These are phyloP conservation scores for Heliocidaris erythrogramma DNA, from an alignment of 35 echinoderm and acorn worm genomes.

Conservation along the genomic window DNA sequence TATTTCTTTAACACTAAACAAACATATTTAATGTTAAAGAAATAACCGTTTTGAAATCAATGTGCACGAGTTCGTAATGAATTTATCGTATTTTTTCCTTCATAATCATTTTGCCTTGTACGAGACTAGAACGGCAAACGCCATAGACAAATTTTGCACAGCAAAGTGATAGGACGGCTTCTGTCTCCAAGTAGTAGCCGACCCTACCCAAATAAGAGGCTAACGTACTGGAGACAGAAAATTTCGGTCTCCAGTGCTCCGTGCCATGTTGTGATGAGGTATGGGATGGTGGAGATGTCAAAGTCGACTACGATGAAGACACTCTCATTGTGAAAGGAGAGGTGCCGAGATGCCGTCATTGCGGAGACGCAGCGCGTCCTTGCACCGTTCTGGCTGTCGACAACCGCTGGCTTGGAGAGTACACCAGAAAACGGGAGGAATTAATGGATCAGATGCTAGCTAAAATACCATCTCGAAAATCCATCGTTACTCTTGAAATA, in stretches of 20 bases:
- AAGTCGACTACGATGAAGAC: constrained; percentile 13
- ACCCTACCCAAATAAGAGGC: no score
- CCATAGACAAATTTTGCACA: no score
- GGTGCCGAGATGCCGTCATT: not conserved
- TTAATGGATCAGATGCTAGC: not conserved
- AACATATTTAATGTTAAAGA: no score
- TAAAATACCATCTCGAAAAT: not conserved
- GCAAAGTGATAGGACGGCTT: no score
- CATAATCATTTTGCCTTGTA: no score
- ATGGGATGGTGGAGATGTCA: constrained; percentile 28
- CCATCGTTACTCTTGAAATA: not conserved
- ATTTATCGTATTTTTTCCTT: no score
- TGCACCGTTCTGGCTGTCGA: constrained; percentile 20
- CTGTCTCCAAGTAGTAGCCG: no score
- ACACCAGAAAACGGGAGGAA: not conserved
- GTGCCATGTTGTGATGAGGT: constrained; percentile 36
- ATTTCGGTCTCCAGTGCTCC: constrained; percentile 34
- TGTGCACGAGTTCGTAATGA: no score
- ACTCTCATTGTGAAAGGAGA: not conserved
- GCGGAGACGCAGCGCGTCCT: constrained; percentile 29
- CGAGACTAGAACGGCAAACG: no score
- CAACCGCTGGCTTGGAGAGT: not conserved
- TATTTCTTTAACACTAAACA: no score
- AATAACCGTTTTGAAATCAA: no score
- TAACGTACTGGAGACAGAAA: no score